Base-by-base conservation (phyloP, 2,113 vertebrate species). In the Megaptera novaeangliae region DNA sequence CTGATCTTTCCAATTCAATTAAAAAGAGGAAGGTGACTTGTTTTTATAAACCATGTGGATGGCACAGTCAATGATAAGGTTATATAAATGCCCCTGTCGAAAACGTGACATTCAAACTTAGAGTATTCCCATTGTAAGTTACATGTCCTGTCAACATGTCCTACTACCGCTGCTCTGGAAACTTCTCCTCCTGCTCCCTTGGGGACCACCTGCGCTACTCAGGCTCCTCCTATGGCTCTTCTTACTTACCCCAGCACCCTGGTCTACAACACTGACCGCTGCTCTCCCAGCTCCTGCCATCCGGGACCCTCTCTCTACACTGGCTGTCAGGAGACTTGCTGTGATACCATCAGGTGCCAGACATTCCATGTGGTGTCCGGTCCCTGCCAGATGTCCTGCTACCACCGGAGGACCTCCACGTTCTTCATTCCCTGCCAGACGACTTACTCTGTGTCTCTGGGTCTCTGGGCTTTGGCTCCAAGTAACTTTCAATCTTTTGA, bases 151-250 rank as follows among this genome's bases (percentile, higher is more conserved):
- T 5, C 74, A 90, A 2, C n/a, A 94, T 82, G 77, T 41, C 88
- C 75, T 91, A 27, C 71, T 71, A 61, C 61, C 52, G n/a, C 52
- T 95, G 64, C 55, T 95, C 94, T 34, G 81, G 91, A 85, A 96
- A 52, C 41, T 20, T 94, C 85, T 90, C 88, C 55, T 92, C 90
- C 14, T 0, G 2, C 57, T 94, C 88, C 14, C 57, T 66, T 18
- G 39, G 83, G 3, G 39, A 21, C 6, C 36, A 29, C n/a, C 66
- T 64, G 27, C 0, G 1, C 10, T 78, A 44, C 36, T 49, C 41
- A 2, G 5, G 12, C n/a, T n/a, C 78, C 21, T 95, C 52, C 41
- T 78, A 23, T 1, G 39, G 34, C 3, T 93, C 78, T 36, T 89
- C 64, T 13, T 41, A 7, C 64, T 13, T 41, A 7, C 15, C 88